Base-by-base conservation (phyloP, 2,113 vertebrate genomes). In the Atlantisia rogersi region DNA sequence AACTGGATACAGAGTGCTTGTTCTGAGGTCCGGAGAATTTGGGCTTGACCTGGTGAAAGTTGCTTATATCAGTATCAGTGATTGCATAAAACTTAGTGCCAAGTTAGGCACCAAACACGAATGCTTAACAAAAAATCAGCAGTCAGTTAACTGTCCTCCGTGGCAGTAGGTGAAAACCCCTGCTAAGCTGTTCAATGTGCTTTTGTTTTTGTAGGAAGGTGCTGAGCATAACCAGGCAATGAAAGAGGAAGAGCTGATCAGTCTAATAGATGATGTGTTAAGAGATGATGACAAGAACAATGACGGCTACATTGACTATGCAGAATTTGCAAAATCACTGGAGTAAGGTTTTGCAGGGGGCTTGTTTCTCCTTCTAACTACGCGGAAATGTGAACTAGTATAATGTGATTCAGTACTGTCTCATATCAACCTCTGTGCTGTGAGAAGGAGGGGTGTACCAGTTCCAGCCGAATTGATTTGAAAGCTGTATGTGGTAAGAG, bases 251-350 rank as follows among this genome's bases (percentile, higher is more conserved):
- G 99, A 99, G 28, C 98, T 99, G 14, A 99, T 99, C 15, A 97
- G 39, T 76, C 98, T 99, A 71, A 99, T 99, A 64, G 99, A 99
- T 63, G 99, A 99, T 8, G 99, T 99, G 68, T 98, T 99, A 89
- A 97, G 88, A 92, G 99, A 99, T 15, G 99, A 99, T 48, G 99
- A 99, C 97, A 99, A 99, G 96, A 99, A 99, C 98, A 99, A 99
- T 2, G 99, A 99, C 0, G 99, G 99, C 26, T 99, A 99, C 95
- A 99, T 99, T 52, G 99, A 99, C 96, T 99, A 99, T 55, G 99
- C 99, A 19, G 99, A 99, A 94, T 99, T 99, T 74, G 99, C 99
- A 83, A 99, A 98, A 93, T 99, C 99, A 12, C 97, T 99, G 91
- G 99, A 99, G 94, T 99, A 97, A 97, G 67, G 11, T 60, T 73